Percentiles rank a stretch among this genome's conserved stretches.
phyloP scores from a whole-genome alignment of 2,113 vertebrate species.

The Myodes glareolus region DNA sequence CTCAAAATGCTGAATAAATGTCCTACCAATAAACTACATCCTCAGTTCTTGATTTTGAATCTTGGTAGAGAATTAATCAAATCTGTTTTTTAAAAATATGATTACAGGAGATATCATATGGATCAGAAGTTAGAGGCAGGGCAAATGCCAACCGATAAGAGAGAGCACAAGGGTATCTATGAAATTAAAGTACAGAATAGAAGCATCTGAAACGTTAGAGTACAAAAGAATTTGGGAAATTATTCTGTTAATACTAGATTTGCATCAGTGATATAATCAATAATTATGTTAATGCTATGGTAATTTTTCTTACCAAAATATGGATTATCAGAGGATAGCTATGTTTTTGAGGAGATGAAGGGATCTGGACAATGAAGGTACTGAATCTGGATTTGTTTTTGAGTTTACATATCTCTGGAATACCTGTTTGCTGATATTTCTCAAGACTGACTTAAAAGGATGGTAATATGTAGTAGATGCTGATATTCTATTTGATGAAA shows the following conservation, averaged over 20 bases:
- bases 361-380: neutral
- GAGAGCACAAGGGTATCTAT: neutral
- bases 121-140: neutral
- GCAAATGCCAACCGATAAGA: neutral
- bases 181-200: neutral
- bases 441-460: slow-evolving; percentile 11
- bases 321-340: neutral
- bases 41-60: neutral
- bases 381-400: neutral
- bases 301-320: slow-evolving; percentile 26
- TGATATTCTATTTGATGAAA: slow-evolving; percentile 20
- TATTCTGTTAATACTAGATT: slow-evolving; percentile 21
- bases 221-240: neutral
- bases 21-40: neutral
- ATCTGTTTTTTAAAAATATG: neutral
- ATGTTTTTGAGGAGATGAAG: neutral
- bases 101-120: neutral
- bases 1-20: neutral
- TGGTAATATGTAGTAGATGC: neutral
- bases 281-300: neutral
- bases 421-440: neutral
- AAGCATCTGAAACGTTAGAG: neutral
- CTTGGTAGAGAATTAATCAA: neutral
- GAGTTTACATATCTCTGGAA: neutral
- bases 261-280: neutral